Conservation (phyloP, 2,113 vertebrate genomes). For the Oriolus oriolus region DNA sequence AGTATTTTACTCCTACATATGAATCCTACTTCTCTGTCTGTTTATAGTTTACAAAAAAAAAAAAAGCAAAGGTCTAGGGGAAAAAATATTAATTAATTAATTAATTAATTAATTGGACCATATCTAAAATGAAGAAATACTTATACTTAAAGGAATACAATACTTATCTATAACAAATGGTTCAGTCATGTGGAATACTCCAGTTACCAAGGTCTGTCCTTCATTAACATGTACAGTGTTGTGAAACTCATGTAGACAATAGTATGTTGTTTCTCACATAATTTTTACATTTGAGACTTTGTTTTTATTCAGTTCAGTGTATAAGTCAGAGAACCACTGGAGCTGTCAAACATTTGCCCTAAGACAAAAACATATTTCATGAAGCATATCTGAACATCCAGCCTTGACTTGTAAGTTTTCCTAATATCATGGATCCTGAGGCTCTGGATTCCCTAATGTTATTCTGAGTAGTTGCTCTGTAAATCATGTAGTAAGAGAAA, state of each 20-base stretch:
- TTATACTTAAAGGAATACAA: background rate
- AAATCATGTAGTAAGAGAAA: background rate
- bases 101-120: background rate
- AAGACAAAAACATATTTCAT: background rate
- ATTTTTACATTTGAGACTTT: background rate
- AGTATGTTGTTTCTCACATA: background rate
- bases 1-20: background rate
- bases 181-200: background rate
- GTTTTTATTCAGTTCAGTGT: background rate
- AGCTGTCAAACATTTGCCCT: background rate
- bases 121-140: background rate
- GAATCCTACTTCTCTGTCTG: background rate
- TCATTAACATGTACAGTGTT: background rate
- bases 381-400: background rate
- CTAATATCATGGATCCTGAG: background rate
- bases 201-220: background rate
- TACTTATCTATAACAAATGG: background rate
- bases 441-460: background rate
- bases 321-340: background rate
- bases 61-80: fast-evolving
- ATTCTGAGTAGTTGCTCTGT: background rate
- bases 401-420: background rate
- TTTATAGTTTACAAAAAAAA: background rate
- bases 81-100: background rate
- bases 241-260: background rate